These are phyloP conservation scores for Megastigmus dorsalis DNA, from an alignment of 2,888 invertebrate genomes.

Conservation along the genomic window DNA sequence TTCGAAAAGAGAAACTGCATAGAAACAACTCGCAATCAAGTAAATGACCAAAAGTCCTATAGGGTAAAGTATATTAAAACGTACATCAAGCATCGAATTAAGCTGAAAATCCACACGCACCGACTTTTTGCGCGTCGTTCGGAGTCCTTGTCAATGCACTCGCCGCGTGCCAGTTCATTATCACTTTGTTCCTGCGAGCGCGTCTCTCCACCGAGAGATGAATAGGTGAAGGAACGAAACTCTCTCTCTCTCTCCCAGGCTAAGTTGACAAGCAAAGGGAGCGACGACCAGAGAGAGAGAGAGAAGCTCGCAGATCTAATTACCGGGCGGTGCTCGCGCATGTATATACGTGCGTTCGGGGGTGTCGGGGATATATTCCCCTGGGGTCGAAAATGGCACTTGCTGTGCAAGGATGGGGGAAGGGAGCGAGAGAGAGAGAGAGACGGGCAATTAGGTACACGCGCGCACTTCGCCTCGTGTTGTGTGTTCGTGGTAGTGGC, in stretches of 20 bases:
- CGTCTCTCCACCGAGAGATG: constrained; percentile 19
- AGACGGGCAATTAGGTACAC: constrained; percentile 68
- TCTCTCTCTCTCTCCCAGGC: constrained; percentile 24
- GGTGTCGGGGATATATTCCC: constrained; percentile 50
- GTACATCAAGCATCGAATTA: constrained; percentile 30
- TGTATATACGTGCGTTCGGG: no score
- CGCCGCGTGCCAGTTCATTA: constrained; percentile 46
- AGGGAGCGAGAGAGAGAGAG: constrained; percentile 25
- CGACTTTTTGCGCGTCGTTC: not conserved
- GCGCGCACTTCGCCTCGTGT: no score
- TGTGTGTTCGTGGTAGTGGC: no score
- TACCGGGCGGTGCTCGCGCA: constrained; percentile 61
- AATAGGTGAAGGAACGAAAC: constrained; percentile 6
- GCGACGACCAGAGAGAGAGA: constrained; percentile 55
- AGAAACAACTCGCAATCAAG: no score
- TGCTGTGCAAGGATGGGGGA: no score
- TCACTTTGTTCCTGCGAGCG: constrained; percentile 40
- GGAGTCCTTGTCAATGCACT: no score
- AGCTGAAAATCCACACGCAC: no score
- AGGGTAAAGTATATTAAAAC: no score
- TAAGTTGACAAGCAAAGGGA: constrained; percentile 64
- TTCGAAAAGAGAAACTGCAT: no score
- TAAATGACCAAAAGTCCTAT: no score
- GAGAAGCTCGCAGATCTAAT: constrained; percentile 67
- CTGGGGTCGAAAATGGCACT: constrained; percentile 37